Conservation (phyloP, 2,888 invertebrate species). For the Chymomyza amoena region DNA sequence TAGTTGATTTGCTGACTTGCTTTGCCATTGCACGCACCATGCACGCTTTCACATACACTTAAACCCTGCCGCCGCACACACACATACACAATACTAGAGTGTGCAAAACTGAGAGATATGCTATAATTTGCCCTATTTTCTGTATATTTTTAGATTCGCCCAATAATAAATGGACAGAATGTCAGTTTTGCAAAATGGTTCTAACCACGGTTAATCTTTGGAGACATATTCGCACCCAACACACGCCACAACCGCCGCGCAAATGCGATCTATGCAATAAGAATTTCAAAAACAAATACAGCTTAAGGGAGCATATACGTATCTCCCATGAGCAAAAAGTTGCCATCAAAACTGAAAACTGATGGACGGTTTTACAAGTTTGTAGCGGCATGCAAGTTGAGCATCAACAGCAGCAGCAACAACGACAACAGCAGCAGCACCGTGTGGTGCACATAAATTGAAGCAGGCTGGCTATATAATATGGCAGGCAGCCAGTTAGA, state of each 20-base stretch:
- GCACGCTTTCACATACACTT: neutral
- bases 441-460: neutral
- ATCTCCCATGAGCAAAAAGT: slow-evolving; percentile 79
- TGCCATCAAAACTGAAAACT: slow-evolving; percentile 73
- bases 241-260: slow-evolving; percentile 79
- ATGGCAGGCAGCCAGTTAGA: neutral
- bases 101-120: slow-evolving; percentile 23
- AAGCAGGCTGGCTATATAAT: neutral
- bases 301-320: slow-evolving; percentile 78
- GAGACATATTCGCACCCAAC: slow-evolving; percentile 80
- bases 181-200: slow-evolving; percentile 80
- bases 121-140: slow-evolving; percentile 58
- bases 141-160: slow-evolving; percentile 79
- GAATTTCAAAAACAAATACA: slow-evolving; percentile 79
- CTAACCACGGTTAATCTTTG: slow-evolving; percentile 79
- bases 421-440: neutral
- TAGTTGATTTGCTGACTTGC: neutral
- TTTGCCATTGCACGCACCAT: neutral
- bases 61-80: neutral
- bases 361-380: slow-evolving; percentile 66
- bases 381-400: slow-evolving; percentile 3
- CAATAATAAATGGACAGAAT: slow-evolving; percentile 80
- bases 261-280: slow-evolving; percentile 79
- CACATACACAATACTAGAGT: neutral
- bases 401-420: neutral